phyloP scores from a whole-genome alignment of 2,113 vertebrate genomes.

The Thalassarche chlororhynchos region DNA sequence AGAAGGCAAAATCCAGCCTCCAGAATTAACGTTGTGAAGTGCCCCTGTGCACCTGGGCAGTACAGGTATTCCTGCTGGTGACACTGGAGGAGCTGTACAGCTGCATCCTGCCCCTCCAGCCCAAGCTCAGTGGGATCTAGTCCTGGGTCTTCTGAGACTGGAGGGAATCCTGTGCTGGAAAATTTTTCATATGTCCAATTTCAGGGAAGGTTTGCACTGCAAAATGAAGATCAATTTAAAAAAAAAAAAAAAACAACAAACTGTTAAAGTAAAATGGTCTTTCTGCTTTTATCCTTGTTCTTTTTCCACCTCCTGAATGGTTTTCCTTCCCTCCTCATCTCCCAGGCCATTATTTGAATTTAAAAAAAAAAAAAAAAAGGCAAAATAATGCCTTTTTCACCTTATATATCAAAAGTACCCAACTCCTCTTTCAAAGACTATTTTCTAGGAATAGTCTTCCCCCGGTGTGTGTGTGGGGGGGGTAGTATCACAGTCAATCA shows the following conservation, averaged over 20 bases:
- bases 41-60: not conserved
- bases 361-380: no score
- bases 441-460: not conserved
- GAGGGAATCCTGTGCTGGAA: not conserved
- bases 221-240: not conserved
- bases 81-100: not conserved
- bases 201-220: not conserved
- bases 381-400: not conserved
- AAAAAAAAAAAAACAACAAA: not conserved
- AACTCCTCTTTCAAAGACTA: not conserved
- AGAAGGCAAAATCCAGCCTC: not conserved
- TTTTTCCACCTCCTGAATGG: not conserved
- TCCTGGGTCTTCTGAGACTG: not conserved
- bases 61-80: not conserved
- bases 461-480: accelerated
- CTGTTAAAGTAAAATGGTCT: not conserved
- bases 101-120: not conserved
- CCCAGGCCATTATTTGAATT: not conserved
- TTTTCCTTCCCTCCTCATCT: not conserved
- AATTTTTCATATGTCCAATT: not conserved
- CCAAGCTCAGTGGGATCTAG: not conserved
- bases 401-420: not conserved
- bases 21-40: not conserved
- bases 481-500: not conserved
- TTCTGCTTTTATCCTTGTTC: not conserved